These are phyloP conservation scores for Melipona beecheii DNA, from an alignment of 2,888 invertebrate genomes.

Conservation along the genomic window DNA sequence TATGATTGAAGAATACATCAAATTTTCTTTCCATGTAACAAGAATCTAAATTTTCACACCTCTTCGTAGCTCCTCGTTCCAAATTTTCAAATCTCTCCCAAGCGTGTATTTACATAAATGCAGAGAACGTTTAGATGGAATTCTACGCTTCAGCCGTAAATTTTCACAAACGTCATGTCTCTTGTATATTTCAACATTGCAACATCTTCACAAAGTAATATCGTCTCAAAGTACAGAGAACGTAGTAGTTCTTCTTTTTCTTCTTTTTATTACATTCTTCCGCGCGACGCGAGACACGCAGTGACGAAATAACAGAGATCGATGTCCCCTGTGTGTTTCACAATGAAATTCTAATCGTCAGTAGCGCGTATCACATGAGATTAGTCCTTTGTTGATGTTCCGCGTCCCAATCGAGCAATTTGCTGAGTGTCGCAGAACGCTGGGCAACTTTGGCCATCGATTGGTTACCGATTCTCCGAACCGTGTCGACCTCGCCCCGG, in stretches of 20 bases:
- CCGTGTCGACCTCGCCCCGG: slow-evolving; percentile 33
- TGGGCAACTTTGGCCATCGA: slow-evolving; percentile 54
- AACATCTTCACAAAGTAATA: neutral
- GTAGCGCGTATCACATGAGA: slow-evolving; percentile 39
- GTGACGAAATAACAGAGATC: neutral
- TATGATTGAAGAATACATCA: neutral
- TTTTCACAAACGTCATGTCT: too few species aligned
- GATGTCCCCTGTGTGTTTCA: neutral
- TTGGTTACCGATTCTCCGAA: slow-evolving; percentile 59
- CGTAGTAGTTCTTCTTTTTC: neutral
- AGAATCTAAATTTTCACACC: too few species aligned
- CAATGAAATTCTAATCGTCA: slow-evolving; percentile 57
- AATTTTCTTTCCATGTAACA: neutral
- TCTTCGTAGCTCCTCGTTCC: too few species aligned
- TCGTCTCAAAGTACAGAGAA: neutral
- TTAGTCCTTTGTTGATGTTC: slow-evolving; percentile 54
- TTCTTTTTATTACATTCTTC: too few species aligned
- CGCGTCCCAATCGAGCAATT: slow-evolving; percentile 54
- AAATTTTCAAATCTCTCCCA: too few species aligned
- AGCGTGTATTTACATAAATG: too few species aligned
- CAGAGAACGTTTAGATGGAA: too few species aligned
- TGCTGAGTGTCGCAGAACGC: slow-evolving; percentile 54
- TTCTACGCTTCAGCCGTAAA: too few species aligned
- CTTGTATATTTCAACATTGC: too few species aligned
- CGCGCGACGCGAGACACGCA: too few species aligned